Evolutionary conservation across 53 echinoderm and acorn worm genomes (phyloP).

Genomic region (Hippasteria phrygiana): DNA sequence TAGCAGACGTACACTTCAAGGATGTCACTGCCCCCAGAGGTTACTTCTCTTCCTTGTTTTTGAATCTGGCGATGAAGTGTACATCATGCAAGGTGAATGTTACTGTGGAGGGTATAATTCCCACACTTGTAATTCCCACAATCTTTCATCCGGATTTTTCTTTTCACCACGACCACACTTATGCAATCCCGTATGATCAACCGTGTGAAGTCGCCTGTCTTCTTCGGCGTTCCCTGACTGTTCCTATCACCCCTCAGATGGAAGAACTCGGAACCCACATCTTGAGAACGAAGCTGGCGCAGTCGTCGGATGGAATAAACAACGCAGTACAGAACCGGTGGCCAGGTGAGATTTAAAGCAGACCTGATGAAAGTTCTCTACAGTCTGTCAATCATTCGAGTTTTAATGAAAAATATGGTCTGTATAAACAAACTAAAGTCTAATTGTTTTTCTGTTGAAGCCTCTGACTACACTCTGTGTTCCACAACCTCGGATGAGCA

Average conservation of each 20-base stretch:
- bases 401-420: not conserved
- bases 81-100: constrained; percentile 14
- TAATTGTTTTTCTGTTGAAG: not conserved
- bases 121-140: not conserved
- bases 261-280: constrained; percentile 63
- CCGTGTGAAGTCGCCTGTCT: constrained; percentile 13
- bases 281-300: constrained; percentile 50
- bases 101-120: not conserved
- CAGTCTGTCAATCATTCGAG: no score
- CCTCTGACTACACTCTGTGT: constrained; percentile 23
- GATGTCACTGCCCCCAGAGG: constrained; percentile 1
- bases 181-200: not conserved
- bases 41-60: not conserved
- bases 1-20: not conserved
- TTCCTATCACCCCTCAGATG: constrained; percentile 38
- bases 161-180: not conserved
- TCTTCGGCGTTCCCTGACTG: constrained; percentile 43
- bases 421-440: not conserved
- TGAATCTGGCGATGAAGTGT: constrained; percentile 7
- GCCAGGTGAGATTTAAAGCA: not conserved
- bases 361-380: no score
- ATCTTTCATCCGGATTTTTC: not conserved
- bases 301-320: constrained; percentile 44
- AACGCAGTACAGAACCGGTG: constrained; percentile 10
- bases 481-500: constrained; percentile 21